A percentile compares a stretch with the other conserved stretches of the same genome.
Evolutionary conservation across 2,797 vertebrate species (phyloP).

Genomic region (Malacoctenus gilli): DNA sequence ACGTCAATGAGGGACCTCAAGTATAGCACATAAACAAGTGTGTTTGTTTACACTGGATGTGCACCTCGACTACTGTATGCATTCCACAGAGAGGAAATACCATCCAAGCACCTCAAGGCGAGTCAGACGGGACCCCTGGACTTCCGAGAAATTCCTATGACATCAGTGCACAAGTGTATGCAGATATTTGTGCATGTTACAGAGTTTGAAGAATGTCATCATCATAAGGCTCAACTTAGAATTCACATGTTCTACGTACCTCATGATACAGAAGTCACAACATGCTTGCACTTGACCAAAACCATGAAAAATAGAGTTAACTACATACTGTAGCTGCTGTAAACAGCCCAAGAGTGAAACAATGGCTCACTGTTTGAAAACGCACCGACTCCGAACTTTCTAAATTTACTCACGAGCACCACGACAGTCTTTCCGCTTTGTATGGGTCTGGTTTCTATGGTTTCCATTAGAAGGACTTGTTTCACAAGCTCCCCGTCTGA

Average conservation of each 20-base stretch:
- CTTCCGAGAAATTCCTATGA: constrained; percentile 17
- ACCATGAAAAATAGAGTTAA: background rate
- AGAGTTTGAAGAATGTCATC: too few species aligned
- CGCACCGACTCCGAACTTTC: constrained; percentile 18
- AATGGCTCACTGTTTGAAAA: constrained; percentile 23
- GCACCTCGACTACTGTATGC: constrained; percentile 22
- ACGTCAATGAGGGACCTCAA: constrained; percentile 30
- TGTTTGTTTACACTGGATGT: constrained; percentile 22
- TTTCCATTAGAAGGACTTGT: constrained; percentile 25
- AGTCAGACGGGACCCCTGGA: constrained; percentile 16
- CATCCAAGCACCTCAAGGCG: constrained; percentile 36
- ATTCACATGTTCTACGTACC: too few species aligned
- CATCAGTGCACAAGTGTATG: constrained; percentile 3
- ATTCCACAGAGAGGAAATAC: constrained; percentile 38
- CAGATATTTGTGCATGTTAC: background rate
- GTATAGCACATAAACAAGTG: constrained; percentile 13
- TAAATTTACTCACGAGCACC: constrained; percentile 26
- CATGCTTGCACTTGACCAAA: constrained; percentile 5
- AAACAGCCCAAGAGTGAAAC: constrained; percentile 23
- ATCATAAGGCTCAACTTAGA: too few species aligned
- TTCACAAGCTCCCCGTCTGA: constrained; percentile 20
- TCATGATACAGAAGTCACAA: background rate
- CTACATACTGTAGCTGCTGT: constrained; percentile 23
- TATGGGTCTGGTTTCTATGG: constrained; percentile 36
- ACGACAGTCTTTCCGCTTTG: constrained; percentile 42